phyloP scores from a whole-genome alignment of 2,888 invertebrate species.

The Pachymerium ferrugineum region DNA sequence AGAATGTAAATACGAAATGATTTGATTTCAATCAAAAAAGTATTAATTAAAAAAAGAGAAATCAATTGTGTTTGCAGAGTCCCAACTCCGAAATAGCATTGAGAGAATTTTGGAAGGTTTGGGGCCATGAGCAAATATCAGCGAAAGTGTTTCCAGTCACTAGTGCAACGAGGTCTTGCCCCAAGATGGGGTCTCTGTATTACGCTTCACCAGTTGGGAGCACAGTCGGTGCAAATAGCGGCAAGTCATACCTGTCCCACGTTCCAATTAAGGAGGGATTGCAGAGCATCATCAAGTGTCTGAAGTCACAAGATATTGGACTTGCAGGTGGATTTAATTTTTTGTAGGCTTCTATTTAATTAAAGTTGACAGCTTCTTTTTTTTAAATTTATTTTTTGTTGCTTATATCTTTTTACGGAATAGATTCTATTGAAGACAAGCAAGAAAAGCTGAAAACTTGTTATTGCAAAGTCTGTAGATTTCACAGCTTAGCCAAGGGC shows the following conservation, averaged over 20 bases:
- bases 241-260: slow-evolving; percentile 33
- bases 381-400: not conserved
- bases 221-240: slow-evolving; percentile 31
- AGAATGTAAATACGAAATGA: too few relatives aligned
- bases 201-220: slow-evolving; percentile 32
- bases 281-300: slow-evolving; percentile 40
- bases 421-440: slow-evolving; percentile 23
- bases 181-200: slow-evolving; percentile 37
- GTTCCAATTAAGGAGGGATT: slow-evolving; percentile 41
- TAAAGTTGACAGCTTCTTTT: not conserved
- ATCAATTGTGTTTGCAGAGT: slow-evolving; percentile 39
- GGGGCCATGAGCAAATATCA: slow-evolving; percentile 40
- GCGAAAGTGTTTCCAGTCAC: slow-evolving; percentile 39
- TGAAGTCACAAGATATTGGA: slow-evolving; percentile 40
- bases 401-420: not conserved
- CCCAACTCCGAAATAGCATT: slow-evolving; percentile 37
- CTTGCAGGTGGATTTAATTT: slow-evolving; percentile 34
- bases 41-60: too few relatives aligned
- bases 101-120: slow-evolving; percentile 39
- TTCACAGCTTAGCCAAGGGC: not conserved
- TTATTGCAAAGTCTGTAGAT: slow-evolving; percentile 24
- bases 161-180: slow-evolving; percentile 36
- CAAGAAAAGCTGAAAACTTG: not conserved
- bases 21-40: too few relatives aligned
- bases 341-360: not conserved